Conservation (phyloP, 2,888 invertebrate genomes). For the Chaetogeoica ovagalla region DNA sequence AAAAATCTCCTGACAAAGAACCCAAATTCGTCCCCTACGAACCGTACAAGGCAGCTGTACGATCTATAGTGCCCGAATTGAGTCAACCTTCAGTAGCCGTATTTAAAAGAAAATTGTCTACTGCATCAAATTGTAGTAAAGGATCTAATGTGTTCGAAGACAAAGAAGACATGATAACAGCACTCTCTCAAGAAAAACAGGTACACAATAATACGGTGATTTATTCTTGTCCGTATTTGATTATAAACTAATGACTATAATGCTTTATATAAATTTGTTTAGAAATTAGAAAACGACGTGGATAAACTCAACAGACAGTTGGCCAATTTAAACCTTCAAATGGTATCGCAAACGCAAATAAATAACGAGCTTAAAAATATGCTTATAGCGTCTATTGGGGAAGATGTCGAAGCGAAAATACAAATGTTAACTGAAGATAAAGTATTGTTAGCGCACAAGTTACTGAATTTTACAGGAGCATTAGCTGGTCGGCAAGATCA, state of each 20-base stretch:
- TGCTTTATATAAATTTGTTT: conserved; percentile 59
- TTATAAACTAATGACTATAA: neutral
- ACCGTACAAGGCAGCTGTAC: conserved; percentile 83
- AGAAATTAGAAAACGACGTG: conserved; percentile 66
- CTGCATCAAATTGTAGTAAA: conserved; percentile 39
- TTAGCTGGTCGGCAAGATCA: conserved; percentile 88
- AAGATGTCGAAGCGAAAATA: conserved; percentile 86
- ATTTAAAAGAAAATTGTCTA: conserved; percentile 46
- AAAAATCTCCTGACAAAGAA: conserved; percentile 53
- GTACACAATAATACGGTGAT: conserved; percentile 5
- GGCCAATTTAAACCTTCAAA: conserved; percentile 73
- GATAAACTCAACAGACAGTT: conserved; percentile 70
- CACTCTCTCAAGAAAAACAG: conserved; percentile 46
- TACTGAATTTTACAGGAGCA: conserved; percentile 83
- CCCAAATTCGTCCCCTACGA: conserved; percentile 72
- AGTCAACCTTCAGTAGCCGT: conserved; percentile 27
- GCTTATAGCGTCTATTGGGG: conserved; percentile 91
- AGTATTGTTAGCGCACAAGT: conserved; percentile 79
- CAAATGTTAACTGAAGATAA: conserved; percentile 91
- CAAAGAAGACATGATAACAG: conserved; percentile 55
- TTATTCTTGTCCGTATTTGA: neutral
- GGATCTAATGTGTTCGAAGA: conserved; percentile 47
- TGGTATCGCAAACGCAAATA: conserved; percentile 86
- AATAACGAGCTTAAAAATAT: conserved; percentile 91
- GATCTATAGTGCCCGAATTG: conserved; percentile 68